A percentile compares a stretch with the other conserved stretches of the same genome.
These are phyloP conservation scores for Sternotherus odoratus DNA, from an alignment of 2,797 vertebrate species.

Conservation along the genomic window DNA sequence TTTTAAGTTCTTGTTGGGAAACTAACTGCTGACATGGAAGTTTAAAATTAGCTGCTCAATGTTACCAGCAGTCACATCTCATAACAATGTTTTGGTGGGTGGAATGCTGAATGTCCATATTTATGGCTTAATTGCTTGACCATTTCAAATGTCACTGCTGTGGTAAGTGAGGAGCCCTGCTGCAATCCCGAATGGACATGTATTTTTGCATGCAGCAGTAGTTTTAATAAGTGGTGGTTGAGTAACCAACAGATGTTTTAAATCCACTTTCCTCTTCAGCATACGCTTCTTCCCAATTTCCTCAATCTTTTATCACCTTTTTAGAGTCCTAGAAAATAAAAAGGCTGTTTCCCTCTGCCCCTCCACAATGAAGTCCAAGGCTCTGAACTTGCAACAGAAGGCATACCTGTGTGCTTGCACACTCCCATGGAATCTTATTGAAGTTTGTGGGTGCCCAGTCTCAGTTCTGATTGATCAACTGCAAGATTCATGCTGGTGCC, in stretches of 20 bases:
- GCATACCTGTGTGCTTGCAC: not conserved
- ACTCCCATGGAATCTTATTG: not conserved
- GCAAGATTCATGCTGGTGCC: not conserved
- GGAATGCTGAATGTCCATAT: not conserved
- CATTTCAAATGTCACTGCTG: not conserved
- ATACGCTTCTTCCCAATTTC: not conserved
- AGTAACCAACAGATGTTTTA: not conserved
- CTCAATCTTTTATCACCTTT: not conserved
- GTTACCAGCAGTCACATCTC: too few relatives aligned
- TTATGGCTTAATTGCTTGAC: not conserved
- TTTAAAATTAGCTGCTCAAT: not conserved
- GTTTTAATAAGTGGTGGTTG: not conserved
- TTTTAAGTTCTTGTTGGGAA: not conserved
- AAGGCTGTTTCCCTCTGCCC: not conserved
- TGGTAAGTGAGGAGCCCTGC: not conserved
- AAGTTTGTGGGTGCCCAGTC: not conserved
- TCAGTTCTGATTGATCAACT: not conserved
- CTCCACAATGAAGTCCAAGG: too few relatives aligned
- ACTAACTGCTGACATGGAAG: not conserved
- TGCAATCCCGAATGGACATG: not conserved
- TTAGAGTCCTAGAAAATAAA: not conserved
- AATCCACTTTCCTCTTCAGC: not conserved
- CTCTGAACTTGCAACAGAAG: not conserved
- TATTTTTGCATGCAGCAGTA: not conserved
- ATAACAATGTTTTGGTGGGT: too few relatives aligned